phyloP scores from a whole-genome alignment of 2,797 vertebrate species.

The Enteromius viviparus region DNA sequence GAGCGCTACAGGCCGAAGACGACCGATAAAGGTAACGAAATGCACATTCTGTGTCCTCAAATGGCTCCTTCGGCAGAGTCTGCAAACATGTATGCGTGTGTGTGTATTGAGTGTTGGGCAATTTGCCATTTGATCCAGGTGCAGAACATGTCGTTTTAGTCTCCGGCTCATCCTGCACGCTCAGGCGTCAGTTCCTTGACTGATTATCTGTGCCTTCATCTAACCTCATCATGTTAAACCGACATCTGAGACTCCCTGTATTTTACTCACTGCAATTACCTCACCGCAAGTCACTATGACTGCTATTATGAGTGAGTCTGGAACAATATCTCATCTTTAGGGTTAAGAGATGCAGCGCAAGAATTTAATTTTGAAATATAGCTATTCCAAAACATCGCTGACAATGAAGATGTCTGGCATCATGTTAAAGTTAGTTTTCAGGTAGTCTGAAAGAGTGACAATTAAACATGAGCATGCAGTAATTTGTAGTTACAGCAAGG shows the following conservation, averaged over 20 bases:
- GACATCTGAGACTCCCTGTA: slow-evolving; percentile 43
- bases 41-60: slow-evolving; percentile 14
- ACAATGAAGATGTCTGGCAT: not conserved
- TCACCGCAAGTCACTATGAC: slow-evolving; percentile 19
- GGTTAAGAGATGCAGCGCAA: slow-evolving; percentile 1
- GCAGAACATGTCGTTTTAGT: slow-evolving; percentile 9
- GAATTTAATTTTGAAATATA: slow-evolving; percentile 21
- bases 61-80: slow-evolving; percentile 26
- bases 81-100: slow-evolving; percentile 24
- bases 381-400: not conserved
- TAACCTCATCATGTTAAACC: slow-evolving; percentile 35
- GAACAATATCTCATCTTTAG: slow-evolving; percentile 25
- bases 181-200: slow-evolving; percentile 30
- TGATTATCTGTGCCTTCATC: slow-evolving; percentile 40
- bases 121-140: slow-evolving; percentile 39
- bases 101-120: slow-evolving; percentile 17
- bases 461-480: slow-evolving; percentile 10
- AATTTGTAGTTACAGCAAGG: not conserved
- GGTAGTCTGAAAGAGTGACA: not conserved
- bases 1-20: not conserved
- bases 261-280: slow-evolving; percentile 21
- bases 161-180: slow-evolving; percentile 18
- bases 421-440: not conserved
- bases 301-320: slow-evolving; percentile 24
- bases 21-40: slow-evolving; percentile 37